phyloP scores from a whole-genome alignment of 1,140 invertebrate species.

The Drosophila kepulauana region DNA sequence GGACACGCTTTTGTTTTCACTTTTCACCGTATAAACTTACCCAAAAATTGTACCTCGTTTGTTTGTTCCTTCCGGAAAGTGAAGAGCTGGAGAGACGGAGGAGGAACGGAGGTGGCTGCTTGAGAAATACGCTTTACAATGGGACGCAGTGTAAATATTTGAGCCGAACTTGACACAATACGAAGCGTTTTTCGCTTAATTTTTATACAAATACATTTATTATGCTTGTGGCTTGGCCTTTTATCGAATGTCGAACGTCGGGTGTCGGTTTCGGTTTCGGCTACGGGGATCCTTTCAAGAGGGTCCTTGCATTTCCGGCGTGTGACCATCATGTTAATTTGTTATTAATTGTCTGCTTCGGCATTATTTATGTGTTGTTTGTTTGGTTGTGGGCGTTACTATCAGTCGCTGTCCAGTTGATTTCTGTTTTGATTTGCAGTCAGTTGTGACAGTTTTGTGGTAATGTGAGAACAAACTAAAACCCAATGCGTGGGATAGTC shows the following conservation, averaged over 20 bases:
- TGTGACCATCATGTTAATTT: conserved; percentile 83
- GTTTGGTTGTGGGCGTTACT: conserved; percentile 32
- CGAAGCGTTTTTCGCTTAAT: conserved; percentile 76
- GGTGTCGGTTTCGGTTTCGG: not conserved
- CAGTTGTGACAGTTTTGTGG: conserved; percentile 40
- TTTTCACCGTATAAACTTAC: conserved; percentile 40
- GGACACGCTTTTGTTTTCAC: conserved; percentile 62
- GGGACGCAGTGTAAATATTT: conserved; percentile 71
- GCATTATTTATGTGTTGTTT: conserved; percentile 48
- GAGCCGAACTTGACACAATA: conserved; percentile 67
- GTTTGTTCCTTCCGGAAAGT: conserved; percentile 47
- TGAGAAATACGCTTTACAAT: conserved; percentile 70
- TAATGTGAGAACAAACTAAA: conserved; percentile 30
- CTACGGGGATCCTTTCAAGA: conserved; percentile 18
- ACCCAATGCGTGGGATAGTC: conserved; percentile 36
- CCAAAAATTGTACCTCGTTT: conserved; percentile 40
- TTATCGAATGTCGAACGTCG: not conserved
- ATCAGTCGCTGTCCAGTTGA: conserved; percentile 36
- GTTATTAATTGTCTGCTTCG: conserved; percentile 79
- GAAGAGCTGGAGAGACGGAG: not conserved
- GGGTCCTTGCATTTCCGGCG: conserved; percentile 57
- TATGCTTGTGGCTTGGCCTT: conserved; percentile 56
- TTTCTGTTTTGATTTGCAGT: conserved; percentile 56
- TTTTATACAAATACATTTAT: conserved; percentile 80
- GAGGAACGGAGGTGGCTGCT: conserved; percentile 1